Percentiles rank a stretch among this genome's conserved stretches.
Conservation (phyloP, 1,140 invertebrate genomes). For the Papilio polyxenes region DNA sequence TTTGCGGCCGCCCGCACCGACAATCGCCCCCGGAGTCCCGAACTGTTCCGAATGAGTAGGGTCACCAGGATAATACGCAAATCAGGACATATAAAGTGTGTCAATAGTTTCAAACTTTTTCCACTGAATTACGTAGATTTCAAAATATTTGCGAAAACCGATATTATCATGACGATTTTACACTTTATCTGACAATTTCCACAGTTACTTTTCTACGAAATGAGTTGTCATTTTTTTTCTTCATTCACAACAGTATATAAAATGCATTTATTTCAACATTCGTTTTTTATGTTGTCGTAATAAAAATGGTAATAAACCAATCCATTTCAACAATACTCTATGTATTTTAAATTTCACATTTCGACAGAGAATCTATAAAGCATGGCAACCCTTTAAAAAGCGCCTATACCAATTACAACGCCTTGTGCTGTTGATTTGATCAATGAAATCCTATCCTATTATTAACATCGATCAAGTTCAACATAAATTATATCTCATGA, state of each 20-base stretch:
- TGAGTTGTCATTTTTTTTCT: too few relatives aligned
- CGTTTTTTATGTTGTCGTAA: not conserved
- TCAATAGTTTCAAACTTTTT: too few relatives aligned
- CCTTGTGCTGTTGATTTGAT: conserved; percentile 24
- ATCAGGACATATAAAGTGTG: not conserved
- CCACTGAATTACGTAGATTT: too few relatives aligned
- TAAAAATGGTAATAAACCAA: not conserved
- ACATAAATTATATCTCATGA: conserved; percentile 11
- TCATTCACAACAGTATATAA: too few relatives aligned
- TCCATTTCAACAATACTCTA: too few relatives aligned
- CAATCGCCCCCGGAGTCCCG: conserved; percentile 38
- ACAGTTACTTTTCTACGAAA: too few relatives aligned
- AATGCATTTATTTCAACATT: too few relatives aligned
- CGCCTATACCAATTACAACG: not conserved
- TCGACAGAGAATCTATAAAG: not conserved
- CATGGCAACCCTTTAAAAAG: conserved; percentile 4
- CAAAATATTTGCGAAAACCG: too few relatives aligned
- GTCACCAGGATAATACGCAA: not conserved
- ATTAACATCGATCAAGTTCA: conserved; percentile 10
- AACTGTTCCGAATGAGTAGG: conserved; percentile 44
- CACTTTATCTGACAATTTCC: too few relatives aligned
- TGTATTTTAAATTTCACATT: not conserved
- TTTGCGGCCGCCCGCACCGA: conserved; percentile 56
- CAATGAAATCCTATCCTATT: conserved; percentile 31
- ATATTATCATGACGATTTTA: too few relatives aligned